A percentile compares a stretch with the other conserved stretches of the same genome.
These are phyloP conservation scores for Sebastes schlegelii DNA, from an alignment of 2,113 vertebrate species.

Conservation along the genomic window DNA sequence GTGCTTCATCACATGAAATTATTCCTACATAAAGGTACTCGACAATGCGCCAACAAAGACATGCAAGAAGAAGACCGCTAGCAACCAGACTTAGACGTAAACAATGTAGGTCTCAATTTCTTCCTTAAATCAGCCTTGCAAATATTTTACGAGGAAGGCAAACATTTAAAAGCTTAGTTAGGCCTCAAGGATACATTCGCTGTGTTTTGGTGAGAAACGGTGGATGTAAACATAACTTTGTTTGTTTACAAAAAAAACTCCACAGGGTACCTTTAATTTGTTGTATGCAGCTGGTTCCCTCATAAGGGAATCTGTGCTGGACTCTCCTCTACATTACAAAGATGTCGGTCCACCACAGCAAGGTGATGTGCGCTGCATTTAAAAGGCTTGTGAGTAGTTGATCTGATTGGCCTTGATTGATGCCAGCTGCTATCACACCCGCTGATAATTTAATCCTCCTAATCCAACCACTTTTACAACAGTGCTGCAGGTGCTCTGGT, in stretches of 20 bases:
- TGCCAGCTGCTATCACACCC: conserved; percentile 60
- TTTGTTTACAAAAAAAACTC: conserved; percentile 4
- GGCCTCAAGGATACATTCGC: background rate
- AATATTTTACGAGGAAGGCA: background rate
- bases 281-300: conserved; percentile 22
- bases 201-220: background rate
- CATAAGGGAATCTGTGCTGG: background rate
- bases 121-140: background rate
- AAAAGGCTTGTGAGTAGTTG: conserved; percentile 39
- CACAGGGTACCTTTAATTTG: conserved; percentile 32
- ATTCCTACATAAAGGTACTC: background rate
- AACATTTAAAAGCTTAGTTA: background rate
- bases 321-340: conserved; percentile 38
- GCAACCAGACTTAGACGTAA: background rate
- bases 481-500: conserved; percentile 59
- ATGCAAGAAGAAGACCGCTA: background rate
- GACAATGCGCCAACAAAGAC: background rate
- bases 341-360: conserved; percentile 21
- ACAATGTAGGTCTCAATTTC: background rate
- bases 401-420: conserved; percentile 60
- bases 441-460: conserved; percentile 65
- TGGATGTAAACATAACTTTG: background rate
- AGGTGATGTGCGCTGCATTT: conserved; percentile 42
- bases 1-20: background rate
- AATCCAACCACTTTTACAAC: conserved; percentile 62